phyloP scores from a whole-genome alignment of 2,797 vertebrate species.

The Sebastes hubbsi region DNA sequence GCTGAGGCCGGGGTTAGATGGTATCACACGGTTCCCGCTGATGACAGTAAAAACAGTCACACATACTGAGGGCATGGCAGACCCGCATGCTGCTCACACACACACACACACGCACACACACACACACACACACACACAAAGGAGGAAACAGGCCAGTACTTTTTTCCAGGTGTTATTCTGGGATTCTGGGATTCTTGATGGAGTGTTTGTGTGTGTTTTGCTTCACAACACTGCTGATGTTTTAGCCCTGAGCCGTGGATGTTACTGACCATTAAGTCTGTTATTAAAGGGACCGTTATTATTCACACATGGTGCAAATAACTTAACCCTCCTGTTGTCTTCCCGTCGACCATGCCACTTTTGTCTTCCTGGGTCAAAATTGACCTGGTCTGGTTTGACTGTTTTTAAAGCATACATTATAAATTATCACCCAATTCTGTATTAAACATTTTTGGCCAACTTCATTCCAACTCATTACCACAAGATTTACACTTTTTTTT shows the following conservation, averaged over 20 bases:
- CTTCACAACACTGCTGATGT: slow-evolving; percentile 66
- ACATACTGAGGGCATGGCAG: slow-evolving; percentile 62
- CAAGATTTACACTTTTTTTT: accelerated
- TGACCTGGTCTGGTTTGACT: too few species aligned
- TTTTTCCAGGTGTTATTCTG: slow-evolving; percentile 63
- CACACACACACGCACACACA: slow-evolving; percentile 3
- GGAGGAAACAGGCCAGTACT: slow-evolving; percentile 44
- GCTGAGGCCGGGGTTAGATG: slow-evolving; percentile 81
- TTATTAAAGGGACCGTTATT: slow-evolving; percentile 25
- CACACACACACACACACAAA: slow-evolving; percentile 15
- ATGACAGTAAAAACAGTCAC: slow-evolving; percentile 84
- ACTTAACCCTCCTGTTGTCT: too few species aligned
- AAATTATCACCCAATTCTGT: too few species aligned
- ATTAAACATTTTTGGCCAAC: too few species aligned
- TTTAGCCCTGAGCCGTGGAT: slow-evolving; percentile 55
- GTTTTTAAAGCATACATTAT: too few species aligned
- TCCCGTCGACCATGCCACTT: too few species aligned
- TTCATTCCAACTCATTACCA: too few species aligned
- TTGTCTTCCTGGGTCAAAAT: too few species aligned
- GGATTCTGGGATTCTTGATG: slow-evolving; percentile 68
- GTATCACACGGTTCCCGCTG: slow-evolving; percentile 77
- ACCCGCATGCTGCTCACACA: slow-evolving; percentile 63
- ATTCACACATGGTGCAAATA: not conserved
- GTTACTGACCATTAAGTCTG: slow-evolving; percentile 26
- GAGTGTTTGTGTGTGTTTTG: slow-evolving; percentile 70